These are phyloP conservation scores for Graphium colonna DNA, from an alignment of 2,888 invertebrate species.

Conservation along the genomic window DNA sequence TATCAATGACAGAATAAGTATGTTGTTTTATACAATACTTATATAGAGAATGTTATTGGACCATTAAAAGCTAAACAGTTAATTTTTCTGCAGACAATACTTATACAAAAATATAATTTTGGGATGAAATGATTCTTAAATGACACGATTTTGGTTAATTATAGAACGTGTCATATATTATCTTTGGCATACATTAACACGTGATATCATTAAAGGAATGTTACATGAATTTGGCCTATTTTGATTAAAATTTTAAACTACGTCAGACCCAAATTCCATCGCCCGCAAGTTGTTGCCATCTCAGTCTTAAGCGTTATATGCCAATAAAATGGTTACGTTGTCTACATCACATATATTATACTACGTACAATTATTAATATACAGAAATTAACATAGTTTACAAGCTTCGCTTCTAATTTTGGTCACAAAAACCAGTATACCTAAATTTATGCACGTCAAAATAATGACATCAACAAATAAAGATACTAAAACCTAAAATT, in stretches of 20 bases:
- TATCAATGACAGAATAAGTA: slow-evolving; percentile 27
- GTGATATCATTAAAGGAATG: slow-evolving; percentile 30
- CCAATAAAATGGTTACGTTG: slow-evolving; percentile 26
- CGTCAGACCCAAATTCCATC: slow-evolving; percentile 53
- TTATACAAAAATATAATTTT: slow-evolving; percentile 76
- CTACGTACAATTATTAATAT: slow-evolving; percentile 13
- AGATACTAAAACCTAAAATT: slow-evolving; percentile 12
- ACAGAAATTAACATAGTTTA: slow-evolving; percentile 2
- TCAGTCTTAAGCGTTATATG: slow-evolving; percentile 63
- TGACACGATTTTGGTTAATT: slow-evolving; percentile 38
- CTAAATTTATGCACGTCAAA: neutral
- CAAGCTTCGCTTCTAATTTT: slow-evolving; percentile 11
- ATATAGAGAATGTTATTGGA: slow-evolving; percentile 37
- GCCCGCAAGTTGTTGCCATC: slow-evolving; percentile 72
- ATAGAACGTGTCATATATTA: slow-evolving; percentile 44
- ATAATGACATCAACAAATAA: neutral
- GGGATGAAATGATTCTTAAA: slow-evolving; percentile 42
- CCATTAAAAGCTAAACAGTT: slow-evolving; percentile 49
- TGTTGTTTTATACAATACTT: slow-evolving; percentile 27
- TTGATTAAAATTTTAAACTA: slow-evolving; percentile 43
- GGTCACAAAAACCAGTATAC: slow-evolving; percentile 6
- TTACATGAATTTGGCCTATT: slow-evolving; percentile 41
- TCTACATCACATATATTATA: slow-evolving; percentile 12
- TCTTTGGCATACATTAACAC: slow-evolving; percentile 57
- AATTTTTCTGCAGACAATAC: slow-evolving; percentile 56